A percentile compares a stretch with the other conserved stretches of the same genome.
These are phyloP conservation scores for Porites lutea DNA, from an alignment of 64 coral and sea anemone genomes.

Conservation along the genomic window DNA sequence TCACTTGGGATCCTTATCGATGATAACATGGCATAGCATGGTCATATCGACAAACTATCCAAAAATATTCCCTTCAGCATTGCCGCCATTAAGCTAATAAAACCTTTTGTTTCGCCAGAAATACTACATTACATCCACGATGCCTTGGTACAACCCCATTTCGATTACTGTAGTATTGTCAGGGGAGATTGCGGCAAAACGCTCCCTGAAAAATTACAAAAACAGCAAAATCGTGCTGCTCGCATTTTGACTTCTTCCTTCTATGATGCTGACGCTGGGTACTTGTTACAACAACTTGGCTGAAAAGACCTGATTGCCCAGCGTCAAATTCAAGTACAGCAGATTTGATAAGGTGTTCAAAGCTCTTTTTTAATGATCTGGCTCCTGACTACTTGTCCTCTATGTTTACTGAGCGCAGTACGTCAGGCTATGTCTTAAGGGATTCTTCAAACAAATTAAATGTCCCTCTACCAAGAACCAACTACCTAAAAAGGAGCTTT, in stretches of 20 bases:
- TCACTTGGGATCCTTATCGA: neutral
- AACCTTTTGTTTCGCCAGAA: neutral
- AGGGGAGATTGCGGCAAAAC: neutral
- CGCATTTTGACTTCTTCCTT: neutral
- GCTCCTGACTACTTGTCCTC: neutral
- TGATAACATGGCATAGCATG: neutral
- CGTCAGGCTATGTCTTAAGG: too few species aligned
- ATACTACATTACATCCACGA: neutral
- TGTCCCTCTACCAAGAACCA: too few species aligned
- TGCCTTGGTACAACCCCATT: neutral
- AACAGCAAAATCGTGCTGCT: neutral
- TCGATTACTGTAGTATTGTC: too few species aligned
- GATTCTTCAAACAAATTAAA: too few species aligned
- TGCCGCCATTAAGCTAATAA: neutral
- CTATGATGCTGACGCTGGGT: neutral
- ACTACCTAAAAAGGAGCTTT: neutral
- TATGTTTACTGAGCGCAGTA: too few species aligned
- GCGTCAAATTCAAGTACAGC: neutral
- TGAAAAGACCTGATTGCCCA: neutral
- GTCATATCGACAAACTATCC: neutral
- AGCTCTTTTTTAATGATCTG: neutral
- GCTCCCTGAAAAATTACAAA: neutral
- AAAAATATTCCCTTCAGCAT: neutral
- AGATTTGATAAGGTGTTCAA: neutral
- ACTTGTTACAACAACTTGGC: neutral